These are phyloP conservation scores for Daphoenositta chrysoptera DNA, from an alignment of 2,113 vertebrate genomes.

Conservation along the genomic window DNA sequence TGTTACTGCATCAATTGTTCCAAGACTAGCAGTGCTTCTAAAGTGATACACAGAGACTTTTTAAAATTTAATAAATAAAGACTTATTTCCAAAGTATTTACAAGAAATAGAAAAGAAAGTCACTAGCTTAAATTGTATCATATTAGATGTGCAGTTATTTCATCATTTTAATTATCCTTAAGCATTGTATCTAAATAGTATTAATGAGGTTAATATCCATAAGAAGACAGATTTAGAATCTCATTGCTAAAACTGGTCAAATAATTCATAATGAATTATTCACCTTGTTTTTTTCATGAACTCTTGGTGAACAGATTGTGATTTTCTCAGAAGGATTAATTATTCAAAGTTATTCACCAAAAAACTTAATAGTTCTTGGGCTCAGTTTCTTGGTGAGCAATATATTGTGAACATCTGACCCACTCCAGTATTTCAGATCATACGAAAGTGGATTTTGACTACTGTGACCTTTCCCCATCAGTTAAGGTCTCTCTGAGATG, in stretches of 20 bases:
- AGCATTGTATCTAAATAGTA: constrained; percentile 1
- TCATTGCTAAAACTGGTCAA: constrained; percentile 65
- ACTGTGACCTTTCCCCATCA: neutral
- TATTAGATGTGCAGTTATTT: neutral
- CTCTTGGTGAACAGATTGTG: constrained; percentile 64
- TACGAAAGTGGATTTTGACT: neutral
- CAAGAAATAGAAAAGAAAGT: neutral
- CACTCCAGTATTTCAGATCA: neutral
- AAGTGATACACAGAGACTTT: neutral
- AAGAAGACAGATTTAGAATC: constrained; percentile 61
- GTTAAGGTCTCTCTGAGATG: neutral
- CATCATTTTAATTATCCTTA: neutral
- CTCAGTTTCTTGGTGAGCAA: constrained; percentile 47
- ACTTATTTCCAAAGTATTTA: neutral
- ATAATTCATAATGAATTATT: constrained; percentile 69
- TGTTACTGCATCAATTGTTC: neutral
- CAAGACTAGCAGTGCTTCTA: neutral
- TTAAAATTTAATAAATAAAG: neutral
- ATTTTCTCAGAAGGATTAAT: constrained; percentile 65
- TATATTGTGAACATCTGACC: constrained; percentile 54
- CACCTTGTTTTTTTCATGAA: constrained; percentile 64
- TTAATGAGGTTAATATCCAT: constrained; percentile 46
- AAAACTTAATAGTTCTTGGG: constrained; percentile 55
- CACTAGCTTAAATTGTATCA: neutral
- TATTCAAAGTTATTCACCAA: constrained; percentile 68